Percentiles rank a stretch among this genome's conserved stretches.
Evolutionary conservation across 2,113 vertebrate genomes (phyloP).

Genomic region (Paraplagusia blochii): DNA sequence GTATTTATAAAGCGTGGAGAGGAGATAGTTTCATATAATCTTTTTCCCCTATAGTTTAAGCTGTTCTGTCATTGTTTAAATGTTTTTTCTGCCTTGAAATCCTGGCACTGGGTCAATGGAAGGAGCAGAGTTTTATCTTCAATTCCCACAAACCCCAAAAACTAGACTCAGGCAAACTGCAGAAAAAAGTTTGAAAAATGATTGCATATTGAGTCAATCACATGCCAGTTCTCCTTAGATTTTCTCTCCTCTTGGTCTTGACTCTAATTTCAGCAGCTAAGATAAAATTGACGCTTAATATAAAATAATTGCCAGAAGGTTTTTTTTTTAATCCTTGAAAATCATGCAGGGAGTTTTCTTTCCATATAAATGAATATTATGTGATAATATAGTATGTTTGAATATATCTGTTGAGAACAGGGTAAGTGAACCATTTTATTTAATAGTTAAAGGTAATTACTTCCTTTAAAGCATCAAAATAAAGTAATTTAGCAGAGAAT

Average conservation of each 20-base stretch:
- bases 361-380: no score
- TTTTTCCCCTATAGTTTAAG: constrained; percentile 82
- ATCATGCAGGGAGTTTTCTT: no score
- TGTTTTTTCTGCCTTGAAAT: constrained; percentile 81
- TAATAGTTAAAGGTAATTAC: no score
- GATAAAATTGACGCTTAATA: constrained; percentile 29
- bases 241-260: constrained; percentile 30
- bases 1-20: constrained; percentile 74
- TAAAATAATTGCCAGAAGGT: constrained; percentile 35
- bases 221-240: constrained; percentile 54
- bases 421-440: no score
- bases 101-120: constrained; percentile 78
- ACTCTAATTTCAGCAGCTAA: constrained; percentile 36
- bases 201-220: constrained; percentile 92
- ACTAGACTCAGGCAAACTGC: constrained; percentile 68
- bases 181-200: no score
- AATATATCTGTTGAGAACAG: no score
- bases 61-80: constrained; percentile 90
- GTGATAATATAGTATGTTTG: no score
- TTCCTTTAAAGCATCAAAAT: no score
- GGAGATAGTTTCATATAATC: constrained; percentile 78
- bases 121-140: constrained; percentile 80
- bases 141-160: constrained; percentile 83
- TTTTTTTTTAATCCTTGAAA: no score
- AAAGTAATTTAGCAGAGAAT: no score